A percentile compares a stretch with the other conserved stretches of the same genome.
phyloP scores from a whole-genome alignment of 53 echinoderm and acorn worm genomes.

The Crossaster papposus region DNA sequence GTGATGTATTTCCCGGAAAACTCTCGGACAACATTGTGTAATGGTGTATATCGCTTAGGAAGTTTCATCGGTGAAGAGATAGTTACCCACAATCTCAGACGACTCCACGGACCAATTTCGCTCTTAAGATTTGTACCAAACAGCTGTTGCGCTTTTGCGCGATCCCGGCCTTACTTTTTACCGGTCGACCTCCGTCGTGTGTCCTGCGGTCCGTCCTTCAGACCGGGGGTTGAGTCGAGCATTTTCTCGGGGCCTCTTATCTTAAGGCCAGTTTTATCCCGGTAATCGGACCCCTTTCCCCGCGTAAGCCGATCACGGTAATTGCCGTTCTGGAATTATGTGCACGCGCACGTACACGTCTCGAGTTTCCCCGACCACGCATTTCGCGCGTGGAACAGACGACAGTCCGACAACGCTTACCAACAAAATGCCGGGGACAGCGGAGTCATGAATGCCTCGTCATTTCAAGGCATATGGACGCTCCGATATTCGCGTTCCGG shows the following conservation, averaged over 20 bases:
- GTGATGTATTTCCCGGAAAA: no score
- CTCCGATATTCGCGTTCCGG: not conserved
- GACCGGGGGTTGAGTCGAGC: not conserved
- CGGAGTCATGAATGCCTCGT: not conserved
- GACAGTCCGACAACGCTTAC: not conserved
- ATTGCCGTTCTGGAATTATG: slow-evolving; percentile 20
- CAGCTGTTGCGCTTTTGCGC: not conserved
- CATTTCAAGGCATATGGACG: not conserved
- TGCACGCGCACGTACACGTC: slow-evolving; percentile 13
- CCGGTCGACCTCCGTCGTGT: not conserved
- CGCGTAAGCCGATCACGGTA: slow-evolving; percentile 23
- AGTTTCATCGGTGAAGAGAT: no score
- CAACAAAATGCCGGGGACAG: not conserved
- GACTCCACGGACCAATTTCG: not conserved
- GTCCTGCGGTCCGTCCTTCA: not conserved
- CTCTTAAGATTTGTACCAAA: not conserved
- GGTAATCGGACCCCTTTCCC: slow-evolving; percentile 12
- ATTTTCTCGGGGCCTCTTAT: slow-evolving; percentile 9
- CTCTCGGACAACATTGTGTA: no score
- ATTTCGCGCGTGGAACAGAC: not conserved
- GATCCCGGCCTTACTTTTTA: not conserved
- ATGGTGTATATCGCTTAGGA: no score
- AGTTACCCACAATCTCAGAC: not conserved
- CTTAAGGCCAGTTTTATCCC: slow-evolving; percentile 15
- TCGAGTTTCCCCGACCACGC: slow-evolving; percentile 4